These are phyloP conservation scores for Uropetala carovei DNA, from an alignment of 2,888 invertebrate genomes.

Conservation along the genomic window DNA sequence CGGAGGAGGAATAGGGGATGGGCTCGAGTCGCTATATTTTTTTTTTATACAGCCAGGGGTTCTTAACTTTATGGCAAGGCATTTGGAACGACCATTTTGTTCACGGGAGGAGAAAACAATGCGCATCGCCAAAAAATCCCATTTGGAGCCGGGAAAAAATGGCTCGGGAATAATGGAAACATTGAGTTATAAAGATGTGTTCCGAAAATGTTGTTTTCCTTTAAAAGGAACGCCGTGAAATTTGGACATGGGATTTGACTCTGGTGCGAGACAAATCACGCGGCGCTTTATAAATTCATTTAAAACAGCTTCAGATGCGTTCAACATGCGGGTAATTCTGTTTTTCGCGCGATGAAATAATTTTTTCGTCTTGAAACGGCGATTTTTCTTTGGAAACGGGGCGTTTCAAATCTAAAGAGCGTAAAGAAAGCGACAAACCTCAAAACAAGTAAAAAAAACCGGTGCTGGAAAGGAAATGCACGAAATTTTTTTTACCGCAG, in stretches of 20 bases:
- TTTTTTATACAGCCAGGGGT: conserved; percentile 43
- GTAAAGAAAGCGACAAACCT: too few relatives aligned
- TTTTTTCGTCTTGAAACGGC: too few relatives aligned
- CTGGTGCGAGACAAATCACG: neutral
- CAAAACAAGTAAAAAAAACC: too few relatives aligned
- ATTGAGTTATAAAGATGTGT: conserved; percentile 43
- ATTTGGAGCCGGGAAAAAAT: conserved; percentile 4
- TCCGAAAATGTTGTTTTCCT: conserved; percentile 18
- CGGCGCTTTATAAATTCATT: neutral
- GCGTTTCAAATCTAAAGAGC: too few relatives aligned
- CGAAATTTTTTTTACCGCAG: too few relatives aligned
- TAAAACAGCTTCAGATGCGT: too few relatives aligned
- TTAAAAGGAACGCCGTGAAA: neutral
- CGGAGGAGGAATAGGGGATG: neutral
- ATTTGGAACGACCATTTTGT: conserved; percentile 53
- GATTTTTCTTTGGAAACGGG: too few relatives aligned
- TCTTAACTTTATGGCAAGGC: conserved; percentile 44
- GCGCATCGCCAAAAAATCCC: conserved; percentile 39
- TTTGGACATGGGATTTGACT: neutral
- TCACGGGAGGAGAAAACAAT: conserved; percentile 44
- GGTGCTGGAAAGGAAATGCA: too few relatives aligned
- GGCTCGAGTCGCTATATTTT: neutral
- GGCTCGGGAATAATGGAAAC: neutral
- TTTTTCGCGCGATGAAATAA: too few relatives aligned
- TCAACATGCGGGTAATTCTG: too few relatives aligned